These are phyloP conservation scores for Holotrichia oblita DNA, from an alignment of 1,140 invertebrate species.

Conservation along the genomic window DNA sequence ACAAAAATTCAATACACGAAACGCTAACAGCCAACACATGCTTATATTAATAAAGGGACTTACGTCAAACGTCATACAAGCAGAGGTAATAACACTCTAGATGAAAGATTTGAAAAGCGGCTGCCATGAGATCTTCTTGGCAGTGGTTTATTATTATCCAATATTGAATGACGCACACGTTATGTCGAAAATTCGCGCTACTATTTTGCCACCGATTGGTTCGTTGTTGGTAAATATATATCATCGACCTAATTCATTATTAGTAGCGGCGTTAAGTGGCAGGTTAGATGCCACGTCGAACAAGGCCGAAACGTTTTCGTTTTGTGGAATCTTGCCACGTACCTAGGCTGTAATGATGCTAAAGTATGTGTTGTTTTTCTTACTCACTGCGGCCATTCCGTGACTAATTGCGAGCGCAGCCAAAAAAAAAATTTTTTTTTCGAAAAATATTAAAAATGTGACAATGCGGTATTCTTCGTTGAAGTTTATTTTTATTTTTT, in stretches of 20 bases:
- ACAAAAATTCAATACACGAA: not conserved
- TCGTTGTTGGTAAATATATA: slow-evolving; percentile 41
- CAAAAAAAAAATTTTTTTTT: not conserved
- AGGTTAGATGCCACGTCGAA: not conserved
- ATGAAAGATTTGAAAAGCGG: slow-evolving; percentile 17
- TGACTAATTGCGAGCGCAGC: not conserved
- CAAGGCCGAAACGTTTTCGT: slow-evolving; percentile 35
- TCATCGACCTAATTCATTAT: slow-evolving; percentile 43
- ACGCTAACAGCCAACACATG: not conserved
- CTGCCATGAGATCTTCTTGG: not conserved
- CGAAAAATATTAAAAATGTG: slow-evolving; percentile 4
- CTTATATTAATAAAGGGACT: slow-evolving; percentile 8
- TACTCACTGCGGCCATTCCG: not conserved
- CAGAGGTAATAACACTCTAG: slow-evolving; percentile 7
- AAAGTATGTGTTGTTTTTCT: slow-evolving; percentile 21
- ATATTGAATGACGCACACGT: slow-evolving; percentile 30
- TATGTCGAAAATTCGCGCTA: slow-evolving; percentile 18
- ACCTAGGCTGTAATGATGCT: not conserved
- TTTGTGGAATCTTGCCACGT: slow-evolving; percentile 21
- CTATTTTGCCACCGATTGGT: not conserved
- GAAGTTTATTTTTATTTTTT: not conserved
- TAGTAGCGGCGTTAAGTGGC: not conserved
- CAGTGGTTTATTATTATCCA: slow-evolving; percentile 26
- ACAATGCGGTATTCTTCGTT: not conserved
- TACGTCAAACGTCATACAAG: slow-evolving; percentile 26